These are phyloP conservation scores for Marmota monax DNA, from an alignment of 2,113 vertebrate genomes.

Conservation along the genomic window DNA sequence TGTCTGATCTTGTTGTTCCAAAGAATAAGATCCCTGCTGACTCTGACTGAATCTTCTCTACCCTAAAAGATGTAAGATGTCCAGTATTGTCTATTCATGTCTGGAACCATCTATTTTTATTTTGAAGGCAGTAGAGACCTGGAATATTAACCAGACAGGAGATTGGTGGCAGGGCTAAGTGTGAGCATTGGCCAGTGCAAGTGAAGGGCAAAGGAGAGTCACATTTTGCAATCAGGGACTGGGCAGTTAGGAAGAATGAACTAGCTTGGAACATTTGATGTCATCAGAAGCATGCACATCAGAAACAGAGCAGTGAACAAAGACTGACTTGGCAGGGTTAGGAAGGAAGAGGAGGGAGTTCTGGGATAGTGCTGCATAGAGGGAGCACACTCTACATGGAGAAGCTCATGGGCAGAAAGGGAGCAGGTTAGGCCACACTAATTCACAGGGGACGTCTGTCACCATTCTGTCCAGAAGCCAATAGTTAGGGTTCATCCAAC, in stretches of 20 bases:
- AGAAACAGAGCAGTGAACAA: neutral
- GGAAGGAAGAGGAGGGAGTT: neutral
- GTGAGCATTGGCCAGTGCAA: neutral
- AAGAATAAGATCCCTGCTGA: neutral
- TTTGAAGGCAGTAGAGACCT: neutral
- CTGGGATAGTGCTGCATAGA: neutral
- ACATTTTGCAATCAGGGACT: neutral
- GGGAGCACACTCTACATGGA: neutral
- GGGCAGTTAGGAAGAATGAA: neutral
- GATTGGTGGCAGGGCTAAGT: neutral
- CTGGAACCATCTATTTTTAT: neutral
- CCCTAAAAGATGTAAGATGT: neutral
- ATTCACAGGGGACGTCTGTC: neutral
- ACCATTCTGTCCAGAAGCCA: neutral
- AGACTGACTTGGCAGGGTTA: neutral
- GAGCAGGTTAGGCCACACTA: neutral
- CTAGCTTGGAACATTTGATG: neutral
- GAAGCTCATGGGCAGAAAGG: neutral
- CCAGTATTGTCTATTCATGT: neutral
- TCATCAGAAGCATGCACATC: neutral
- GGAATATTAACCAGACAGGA: neutral
- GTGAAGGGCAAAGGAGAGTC: neutral
- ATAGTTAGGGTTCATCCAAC: neutral
- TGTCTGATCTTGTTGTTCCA: neutral
- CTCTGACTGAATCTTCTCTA: neutral